Percentiles rank a stretch among this genome's conserved stretches.
These are phyloP conservation scores for Brachyptera risi DNA, from an alignment of 2,888 invertebrate species.

Conservation along the genomic window DNA sequence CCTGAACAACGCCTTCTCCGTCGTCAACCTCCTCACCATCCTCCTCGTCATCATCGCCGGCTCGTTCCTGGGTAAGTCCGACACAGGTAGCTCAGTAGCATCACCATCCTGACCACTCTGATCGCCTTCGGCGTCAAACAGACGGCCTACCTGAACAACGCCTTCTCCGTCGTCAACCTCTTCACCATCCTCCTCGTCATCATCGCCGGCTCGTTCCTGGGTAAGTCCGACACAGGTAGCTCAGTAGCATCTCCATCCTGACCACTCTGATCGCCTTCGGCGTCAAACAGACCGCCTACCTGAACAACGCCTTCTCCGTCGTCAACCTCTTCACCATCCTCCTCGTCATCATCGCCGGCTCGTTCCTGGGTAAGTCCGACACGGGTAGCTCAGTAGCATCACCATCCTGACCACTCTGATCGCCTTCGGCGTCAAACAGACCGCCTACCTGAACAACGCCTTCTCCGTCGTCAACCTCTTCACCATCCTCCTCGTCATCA, in stretches of 20 bases:
- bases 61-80: no score
- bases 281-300: conserved; percentile 73
- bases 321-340: conserved; percentile 79
- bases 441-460: conserved; percentile 82
- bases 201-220: conserved; percentile 77
- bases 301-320: conserved; percentile 89
- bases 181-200: conserved; percentile 76
- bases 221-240: no score
- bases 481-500: conserved; percentile 75
- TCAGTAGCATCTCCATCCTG: no score
- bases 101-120: conserved; percentile 51
- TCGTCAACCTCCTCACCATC: conserved; percentile 79
- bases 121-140: conserved; percentile 67
- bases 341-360: conserved; percentile 78
- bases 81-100: no score
- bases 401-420: no score
- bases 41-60: conserved; percentile 78
- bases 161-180: conserved; percentile 85
- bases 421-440: conserved; percentile 71
- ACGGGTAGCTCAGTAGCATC: no score
- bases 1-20: conserved; percentile 88
- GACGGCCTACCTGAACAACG: conserved; percentile 82
- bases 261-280: conserved; percentile 54
- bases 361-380: no score
- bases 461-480: conserved; percentile 83